Conservation (phyloP, 2,113 vertebrate species). For the Hippopotamus amphibius region DNA sequence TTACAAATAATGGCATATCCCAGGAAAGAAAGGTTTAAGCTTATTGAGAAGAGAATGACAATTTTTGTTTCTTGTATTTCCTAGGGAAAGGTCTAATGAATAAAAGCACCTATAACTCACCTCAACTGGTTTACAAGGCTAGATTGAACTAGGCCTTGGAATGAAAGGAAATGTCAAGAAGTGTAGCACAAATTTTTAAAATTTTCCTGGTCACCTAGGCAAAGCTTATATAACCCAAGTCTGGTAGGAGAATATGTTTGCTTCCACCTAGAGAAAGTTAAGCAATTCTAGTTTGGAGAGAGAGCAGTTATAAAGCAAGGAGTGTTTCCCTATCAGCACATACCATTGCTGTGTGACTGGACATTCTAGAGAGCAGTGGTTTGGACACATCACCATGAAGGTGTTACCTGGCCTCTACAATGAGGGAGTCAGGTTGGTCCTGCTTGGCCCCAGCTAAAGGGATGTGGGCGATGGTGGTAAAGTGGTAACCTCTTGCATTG, state of each 20-base stretch:
- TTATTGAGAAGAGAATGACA: neutral
- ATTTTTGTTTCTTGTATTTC: constrained; percentile 23
- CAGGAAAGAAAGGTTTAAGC: constrained; percentile 53
- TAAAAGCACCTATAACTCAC: neutral
- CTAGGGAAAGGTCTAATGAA: neutral
- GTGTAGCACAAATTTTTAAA: neutral
- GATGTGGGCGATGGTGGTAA: neutral
- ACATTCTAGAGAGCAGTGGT: neutral
- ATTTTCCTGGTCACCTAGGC: neutral
- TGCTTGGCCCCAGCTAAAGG: neutral
- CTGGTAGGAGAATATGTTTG: constrained; percentile 14
- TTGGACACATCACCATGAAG: neutral
- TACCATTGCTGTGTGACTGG: neutral
- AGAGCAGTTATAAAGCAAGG: neutral
- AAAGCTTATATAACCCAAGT: neutral
- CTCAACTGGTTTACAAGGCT: constrained; percentile 33
- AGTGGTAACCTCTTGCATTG: neutral
- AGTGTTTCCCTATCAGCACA: neutral
- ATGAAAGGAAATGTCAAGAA: constrained; percentile 41
- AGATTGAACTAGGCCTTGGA: constrained; percentile 31
- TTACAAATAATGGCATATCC: constrained; percentile 7
- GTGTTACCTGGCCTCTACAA: constrained; percentile 15
- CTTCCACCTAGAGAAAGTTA: neutral
- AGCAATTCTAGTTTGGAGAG: neutral
- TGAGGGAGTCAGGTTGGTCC: neutral